Base-by-base conservation (phyloP, 2,888 invertebrate species). In the Stegophylla sp. region DNA sequence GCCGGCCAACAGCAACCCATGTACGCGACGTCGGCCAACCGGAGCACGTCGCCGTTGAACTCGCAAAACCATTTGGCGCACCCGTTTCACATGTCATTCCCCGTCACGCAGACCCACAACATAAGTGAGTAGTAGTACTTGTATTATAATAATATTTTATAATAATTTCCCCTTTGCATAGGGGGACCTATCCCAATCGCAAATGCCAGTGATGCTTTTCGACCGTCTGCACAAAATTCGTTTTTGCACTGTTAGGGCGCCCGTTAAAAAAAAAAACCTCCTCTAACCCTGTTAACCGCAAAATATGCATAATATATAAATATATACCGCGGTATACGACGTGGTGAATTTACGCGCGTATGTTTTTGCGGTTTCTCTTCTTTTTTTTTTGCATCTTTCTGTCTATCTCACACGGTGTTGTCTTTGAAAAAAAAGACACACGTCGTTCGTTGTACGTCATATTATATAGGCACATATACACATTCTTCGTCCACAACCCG, bases 81-180 rank as follows among this genome's bases (percentile, higher is more conserved):
- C 86, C 84, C 77, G 64, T 82, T 69, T 67, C 82, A 73, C 34
- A 79, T 79, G 79, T 87, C 87, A 84, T 86, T 87, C 84, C 87
- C 88, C 84, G 87, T 88, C 85, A 88, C 88, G 83, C 87, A 88
- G 85, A 86, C 87, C 84, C 88, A 88, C 86, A 88, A 88, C 85
- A 88, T 88, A 86, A 87, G 88, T 87, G 85, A 87, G 87, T 82
- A 23, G 23, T 45, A 43, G 10, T 43, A 43, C 10, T 43, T n/a
- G n/a, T n/a, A n/a, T n/a, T n/a, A n/a, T n/a, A n/a, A n/a, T n/a
- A n/a, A n/a, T n/a, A n/a, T n/a, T n/a, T n/a, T n/a, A n/a, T n/a
- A n/a, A n/a, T n/a, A n/a, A n/a, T n/a, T n/a, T n/a, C n/a, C n/a
- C n/a, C n/a, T n/a, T n/a, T n/a, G n/a, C n/a, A n/a, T n/a, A n/a